Percentiles rank a stretch among this genome's conserved stretches.
Conservation (phyloP, 1,140 invertebrate species). For the Ceratina australensis region DNA sequence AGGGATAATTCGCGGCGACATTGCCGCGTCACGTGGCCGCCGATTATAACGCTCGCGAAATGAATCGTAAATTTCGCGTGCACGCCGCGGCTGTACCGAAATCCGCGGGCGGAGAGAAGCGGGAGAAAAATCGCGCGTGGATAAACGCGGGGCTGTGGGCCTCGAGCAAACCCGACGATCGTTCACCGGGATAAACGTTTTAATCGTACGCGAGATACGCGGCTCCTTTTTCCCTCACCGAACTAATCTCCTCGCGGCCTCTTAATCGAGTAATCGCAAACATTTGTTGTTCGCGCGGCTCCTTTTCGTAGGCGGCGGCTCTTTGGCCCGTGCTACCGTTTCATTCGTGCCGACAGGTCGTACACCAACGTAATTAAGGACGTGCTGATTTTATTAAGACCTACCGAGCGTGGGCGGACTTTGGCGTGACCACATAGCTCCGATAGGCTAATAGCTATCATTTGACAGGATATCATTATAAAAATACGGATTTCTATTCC, state of each 20-base stretch:
- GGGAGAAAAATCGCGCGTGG: background rate
- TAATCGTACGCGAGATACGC: conserved; percentile 22
- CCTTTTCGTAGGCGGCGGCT: background rate
- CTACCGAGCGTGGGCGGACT: too few species aligned
- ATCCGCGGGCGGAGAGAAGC: background rate
- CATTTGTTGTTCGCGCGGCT: conserved; percentile 14
- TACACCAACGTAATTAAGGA: background rate
- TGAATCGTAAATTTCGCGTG: conserved; percentile 33
- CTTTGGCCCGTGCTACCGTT: conserved; percentile 19
- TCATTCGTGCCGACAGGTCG: conserved; percentile 17
- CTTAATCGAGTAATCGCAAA: conserved; percentile 34
- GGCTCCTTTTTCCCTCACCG: background rate
- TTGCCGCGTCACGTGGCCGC: conserved; percentile 41
- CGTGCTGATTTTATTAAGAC: background rate
- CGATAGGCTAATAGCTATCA: too few species aligned
- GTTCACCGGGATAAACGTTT: conserved; percentile 6
- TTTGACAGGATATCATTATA: too few species aligned
- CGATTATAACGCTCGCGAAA: conserved; percentile 38
- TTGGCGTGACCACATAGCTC: too few species aligned
- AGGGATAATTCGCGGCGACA: conserved; percentile 40
- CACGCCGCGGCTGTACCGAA: background rate
- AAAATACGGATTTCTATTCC: too few species aligned
- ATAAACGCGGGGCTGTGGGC: background rate
- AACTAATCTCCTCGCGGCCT: background rate
- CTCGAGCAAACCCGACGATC: background rate